Base-by-base conservation (phyloP, 1,140 invertebrate genomes). In the Pinna nobilis region DNA sequence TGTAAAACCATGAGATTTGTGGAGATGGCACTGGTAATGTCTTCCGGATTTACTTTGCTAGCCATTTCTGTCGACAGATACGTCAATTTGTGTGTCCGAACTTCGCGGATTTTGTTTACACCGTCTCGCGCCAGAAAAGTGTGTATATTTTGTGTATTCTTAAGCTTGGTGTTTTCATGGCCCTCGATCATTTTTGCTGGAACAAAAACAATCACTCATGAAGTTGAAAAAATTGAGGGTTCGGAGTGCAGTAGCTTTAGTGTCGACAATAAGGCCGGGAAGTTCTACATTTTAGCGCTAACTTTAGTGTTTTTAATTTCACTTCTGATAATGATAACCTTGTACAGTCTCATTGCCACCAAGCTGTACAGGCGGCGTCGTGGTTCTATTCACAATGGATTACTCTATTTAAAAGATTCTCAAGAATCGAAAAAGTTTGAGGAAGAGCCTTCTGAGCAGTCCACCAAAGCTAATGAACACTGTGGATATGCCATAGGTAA, bases 21-120 rank as follows among this genome's bases (percentile, higher is more conserved):
- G 5, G 74, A 82, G 32, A 81, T 78, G 47, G 44, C 76, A 13
- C 37, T 77, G 0, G 65, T 78, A 7, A 39, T 85, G 28, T 67
- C 81, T 0, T 80, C 83, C 2, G 82, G 85, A 9, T 75, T 86
- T 55, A 81, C 78, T 15, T 70, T 84, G 15, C 60, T 84, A 6
- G 74, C 77, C 4, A 76, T 86, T 23, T 81, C 81, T 0, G 68
- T 83, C 28, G 85, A 86, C 51, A 66, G 83, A 41, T 84, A 83
- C 61, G 50, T 80, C 20, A 74, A 76, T 30, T 78, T 81, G 18
- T 86, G 77, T 74, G 60, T 51, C 39, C 57, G 74, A 32, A 81
- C 69, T 25, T 78, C 77, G 23, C 73, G 51, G 60, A 66, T 73
- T 9, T 60, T 82, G 23, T 68, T 82, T 15, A 73, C 76, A 3